Evolutionary conservation across 1,140 invertebrate genomes (phyloP), one percentile per base, ranked within the genome.

Genomic region (Atopsyche davidsoni): DNA sequence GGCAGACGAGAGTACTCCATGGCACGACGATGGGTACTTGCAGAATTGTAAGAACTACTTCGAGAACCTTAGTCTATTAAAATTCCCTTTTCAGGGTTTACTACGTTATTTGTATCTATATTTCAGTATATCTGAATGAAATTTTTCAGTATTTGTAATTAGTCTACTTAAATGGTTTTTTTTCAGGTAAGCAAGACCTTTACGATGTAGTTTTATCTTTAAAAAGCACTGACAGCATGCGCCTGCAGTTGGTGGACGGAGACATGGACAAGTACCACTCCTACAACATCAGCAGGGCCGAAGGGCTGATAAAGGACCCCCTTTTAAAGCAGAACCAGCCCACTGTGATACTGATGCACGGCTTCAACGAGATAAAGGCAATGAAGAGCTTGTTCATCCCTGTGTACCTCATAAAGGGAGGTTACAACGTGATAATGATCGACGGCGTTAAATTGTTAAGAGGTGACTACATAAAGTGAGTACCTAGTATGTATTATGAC

Each of bases 261-360:
- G 22, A 13, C 2, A 11, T 14, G 1, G 19, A 23, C 13, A 22
- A 23, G 9, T 46, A 48, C 18, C 49, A 52, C 14, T 6, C 23
- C 2, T 57, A 57, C 49, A 57, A 57, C 41, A 52, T 57, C 7
- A 49, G 39, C 41, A 57, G 32, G 28, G 54, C 49, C 2, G 49
- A 45, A 7, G 43, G 44, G 6, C 0, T 49, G 0, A 1, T 49
- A 1, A 34, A 36, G n/a, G 50, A 52, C 14, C 17, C 25, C n/a
- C n/a, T n/a, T n/a, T n/a, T n/a, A n/a, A n/a, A 39, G n/a, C 40
- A 49, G 16, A 39, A 49, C 19, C 42, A 28, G 13, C 40, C 38
- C 17, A 49, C 47, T 6, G 47, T 49, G 3, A 22, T 49, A 13
- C 42, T 32, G n/a, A 28, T 41, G 3, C 39, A 40, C 13, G 47